Percentiles rank a stretch among this genome's conserved stretches.
Evolutionary conservation across 92 coral and sea anemone species (phyloP).

Genomic region (Epizoanthus illoricatus): DNA sequence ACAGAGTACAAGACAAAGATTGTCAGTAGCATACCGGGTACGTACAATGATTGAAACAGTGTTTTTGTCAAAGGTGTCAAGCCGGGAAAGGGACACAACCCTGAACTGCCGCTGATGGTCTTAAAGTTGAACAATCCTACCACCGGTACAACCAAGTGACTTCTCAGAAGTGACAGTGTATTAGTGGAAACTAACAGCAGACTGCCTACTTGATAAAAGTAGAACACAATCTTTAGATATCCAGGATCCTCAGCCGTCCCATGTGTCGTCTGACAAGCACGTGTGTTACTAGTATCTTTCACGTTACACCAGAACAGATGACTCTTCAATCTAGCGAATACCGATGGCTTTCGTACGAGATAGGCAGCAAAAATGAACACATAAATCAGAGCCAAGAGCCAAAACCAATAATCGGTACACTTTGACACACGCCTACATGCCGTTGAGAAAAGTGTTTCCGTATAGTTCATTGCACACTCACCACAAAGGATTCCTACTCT

Average conservation of each 20-base stretch:
- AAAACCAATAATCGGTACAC: slow-evolving; percentile 33
- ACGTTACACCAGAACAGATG: slow-evolving; percentile 18
- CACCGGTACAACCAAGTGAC: slow-evolving; percentile 21
- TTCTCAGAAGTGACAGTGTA: slow-evolving; percentile 12
- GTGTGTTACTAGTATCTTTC: neutral
- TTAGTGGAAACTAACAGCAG: slow-evolving; percentile 28
- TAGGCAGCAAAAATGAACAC: slow-evolving; percentile 21
- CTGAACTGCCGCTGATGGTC: neutral
- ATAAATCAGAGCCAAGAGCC: neutral
- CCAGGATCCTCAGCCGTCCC: neutral
- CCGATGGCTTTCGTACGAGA: slow-evolving; percentile 41
- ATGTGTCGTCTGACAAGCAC: too few species aligned
- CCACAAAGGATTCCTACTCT: slow-evolving; percentile 55
- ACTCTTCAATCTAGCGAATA: slow-evolving; percentile 12
- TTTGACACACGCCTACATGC: neutral
- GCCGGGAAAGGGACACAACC: slow-evolving; percentile 45
- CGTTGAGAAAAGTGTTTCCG: slow-evolving; percentile 36
- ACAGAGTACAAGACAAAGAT: slow-evolving; percentile 31
- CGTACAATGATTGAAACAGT: neutral
- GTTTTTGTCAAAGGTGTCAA: slow-evolving; percentile 36
- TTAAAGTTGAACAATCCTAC: slow-evolving; percentile 24
- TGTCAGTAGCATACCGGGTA: neutral
- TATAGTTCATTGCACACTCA: slow-evolving; percentile 31
- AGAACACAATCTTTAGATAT: slow-evolving; percentile 43
- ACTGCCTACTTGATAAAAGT: slow-evolving; percentile 46